phyloP scores from a whole-genome alignment of 2,888 invertebrate genomes.

The Hyles lineata region DNA sequence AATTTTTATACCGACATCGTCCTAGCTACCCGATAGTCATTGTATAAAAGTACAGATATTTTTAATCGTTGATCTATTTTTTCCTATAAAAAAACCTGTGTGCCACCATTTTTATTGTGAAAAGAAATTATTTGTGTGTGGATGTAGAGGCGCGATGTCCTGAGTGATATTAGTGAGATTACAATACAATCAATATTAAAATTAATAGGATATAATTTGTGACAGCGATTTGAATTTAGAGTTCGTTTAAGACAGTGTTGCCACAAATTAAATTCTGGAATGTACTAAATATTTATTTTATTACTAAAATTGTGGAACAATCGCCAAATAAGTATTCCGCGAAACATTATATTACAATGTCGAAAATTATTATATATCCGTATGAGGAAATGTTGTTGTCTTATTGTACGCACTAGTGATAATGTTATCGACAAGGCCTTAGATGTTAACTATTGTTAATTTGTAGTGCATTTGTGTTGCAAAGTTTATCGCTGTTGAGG shows the following conservation, averaged over 20 bases:
- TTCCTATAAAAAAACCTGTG: conserved; percentile 1
- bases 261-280: conserved; percentile 12
- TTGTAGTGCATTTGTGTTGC: conserved; percentile 61
- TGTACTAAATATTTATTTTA: conserved; percentile 4
- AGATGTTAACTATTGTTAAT: conserved; percentile 71
- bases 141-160: background rate
- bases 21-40: background rate
- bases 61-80: conserved; percentile 12
- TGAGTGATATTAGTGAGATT: conserved; percentile 1
- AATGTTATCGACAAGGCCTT: conserved; percentile 68
- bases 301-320: conserved; percentile 21
- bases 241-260: background rate
- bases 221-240: background rate
- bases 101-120: conserved; percentile 19
- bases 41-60: conserved; percentile 12
- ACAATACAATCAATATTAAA: background rate
- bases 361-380: conserved; percentile 13
- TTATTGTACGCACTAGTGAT: conserved; percentile 42
- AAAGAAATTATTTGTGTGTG: conserved; percentile 7
- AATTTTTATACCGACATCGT: conserved; percentile 9
- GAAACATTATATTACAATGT: background rate
- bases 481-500: conserved; percentile 67
- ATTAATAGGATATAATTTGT: background rate
- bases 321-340: conserved; percentile 22
- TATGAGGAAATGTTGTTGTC: conserved; percentile 29